Conservation (phyloP, 2,888 invertebrate genomes). For the Parapristionchus giblindavisi region DNA sequence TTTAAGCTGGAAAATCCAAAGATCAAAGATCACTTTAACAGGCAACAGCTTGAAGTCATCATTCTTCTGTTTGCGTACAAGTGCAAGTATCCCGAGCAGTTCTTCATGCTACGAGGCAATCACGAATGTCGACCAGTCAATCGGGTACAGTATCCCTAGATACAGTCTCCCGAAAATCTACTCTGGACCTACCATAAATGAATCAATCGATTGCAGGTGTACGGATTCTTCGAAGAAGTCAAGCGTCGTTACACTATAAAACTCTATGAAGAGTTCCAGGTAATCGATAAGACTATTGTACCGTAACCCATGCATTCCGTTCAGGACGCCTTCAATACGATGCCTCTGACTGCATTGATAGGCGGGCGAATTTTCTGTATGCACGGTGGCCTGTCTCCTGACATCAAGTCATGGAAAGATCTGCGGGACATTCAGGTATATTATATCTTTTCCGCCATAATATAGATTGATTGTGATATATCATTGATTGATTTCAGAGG, state of each 20-base stretch:
- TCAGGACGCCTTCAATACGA: constrained; percentile 53
- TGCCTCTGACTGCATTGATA: constrained; percentile 52
- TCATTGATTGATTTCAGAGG: constrained; percentile 24
- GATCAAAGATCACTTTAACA: background rate
- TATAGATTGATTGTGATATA: background rate
- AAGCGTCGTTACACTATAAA: constrained; percentile 51
- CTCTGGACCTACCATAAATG: background rate
- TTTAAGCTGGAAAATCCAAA: background rate
- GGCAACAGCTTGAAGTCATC: constrained; percentile 34
- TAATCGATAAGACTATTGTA: constrained; percentile 15
- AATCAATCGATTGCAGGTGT: constrained; percentile 39
- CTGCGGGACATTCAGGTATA: constrained; percentile 39
- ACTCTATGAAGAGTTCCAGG: constrained; percentile 54
- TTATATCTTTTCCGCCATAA: background rate
- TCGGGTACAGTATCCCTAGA: constrained; percentile 24
- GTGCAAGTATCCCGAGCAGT: constrained; percentile 46
- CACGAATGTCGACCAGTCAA: constrained; percentile 58
- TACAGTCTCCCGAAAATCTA: background rate
- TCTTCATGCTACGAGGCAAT: constrained; percentile 59
- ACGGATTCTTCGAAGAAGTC: constrained; percentile 61
- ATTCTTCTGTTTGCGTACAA: constrained; percentile 35
- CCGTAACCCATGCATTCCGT: background rate
- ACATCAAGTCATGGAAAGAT: constrained; percentile 45
- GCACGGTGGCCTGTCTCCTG: constrained; percentile 54
- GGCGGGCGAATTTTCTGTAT: constrained; percentile 54